Base-by-base conservation (phyloP, 1,140 invertebrate species). In the Drosophila baimaii region DNA sequence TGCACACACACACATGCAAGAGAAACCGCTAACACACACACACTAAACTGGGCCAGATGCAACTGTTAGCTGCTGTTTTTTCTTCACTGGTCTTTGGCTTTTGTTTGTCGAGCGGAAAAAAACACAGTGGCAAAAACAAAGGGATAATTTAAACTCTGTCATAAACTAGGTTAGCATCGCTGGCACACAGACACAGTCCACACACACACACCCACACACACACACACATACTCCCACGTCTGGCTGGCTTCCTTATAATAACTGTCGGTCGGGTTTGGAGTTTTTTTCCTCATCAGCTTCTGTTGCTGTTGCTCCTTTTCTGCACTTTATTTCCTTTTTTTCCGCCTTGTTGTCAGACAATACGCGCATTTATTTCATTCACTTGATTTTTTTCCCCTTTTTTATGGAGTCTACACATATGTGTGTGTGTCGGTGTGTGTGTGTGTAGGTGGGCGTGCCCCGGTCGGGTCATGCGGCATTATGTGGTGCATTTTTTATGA, bases 121-220 rank as follows among this genome's bases (percentile, higher is more conserved):
- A 76, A 80, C 47, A 77, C 71, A 68, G 83, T 70, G 72, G 79
- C 51, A 80, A 86, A 89, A 88, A 88, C 83, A 88, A 88, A 88
- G 80, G 82, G 77, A 88, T 88, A 88, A 88, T 88, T 88, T 88
- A 89, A 88, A 88, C 83, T 88, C 80, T 74, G 83, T 89, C 84
- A 88, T 88, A 88, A 88, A 88, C 83, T 88, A 89, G 83, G 80
- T 88, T 88, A 89, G 84, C 83, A 84, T 79, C 66, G 62, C 47
- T 77, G 41, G 10, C 77, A 57, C 73, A 73, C 55, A 46, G 46
- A 71, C 69, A 71, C 44, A 61, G 52, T 12, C 27, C 35, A 27
- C 44, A 56, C 51, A 49, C 51, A 35, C 51, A 46, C 17, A 37
- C 27, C 33, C 47, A 21, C 25, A 52, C 35, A 21, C 56, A 39